Evolutionary conservation across 2,113 vertebrate species (phyloP), one percentile per base, ranked within the genome.

Genomic region (Menura novaehollandiae): DNA sequence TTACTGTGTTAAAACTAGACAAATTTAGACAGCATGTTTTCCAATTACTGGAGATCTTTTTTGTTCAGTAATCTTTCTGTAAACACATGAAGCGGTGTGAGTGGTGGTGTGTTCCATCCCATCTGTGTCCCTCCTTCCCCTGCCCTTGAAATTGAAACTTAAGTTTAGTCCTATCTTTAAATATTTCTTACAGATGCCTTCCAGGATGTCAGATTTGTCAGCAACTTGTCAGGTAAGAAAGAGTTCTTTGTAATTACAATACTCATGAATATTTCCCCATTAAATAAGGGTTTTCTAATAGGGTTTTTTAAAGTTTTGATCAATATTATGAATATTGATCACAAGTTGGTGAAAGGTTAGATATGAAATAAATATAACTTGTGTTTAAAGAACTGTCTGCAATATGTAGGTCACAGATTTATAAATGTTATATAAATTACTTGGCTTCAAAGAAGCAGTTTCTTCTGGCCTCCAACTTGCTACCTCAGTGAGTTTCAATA

Each of bases 191-290:
- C 94, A 99, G 99, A 98, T 99, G 99, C 97, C 99, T 99, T 98
- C 99, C 99, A 99, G 99, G 99, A 99, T 99, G 99, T 98, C 99
- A 99, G 93, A 99, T 99, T 97, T 99, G 99, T 97, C 99, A 99
- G 96, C 99, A 99, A 91, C 98, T 99, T 63, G 99, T 99, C 97
- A 99, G 99, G 99, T 99, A 96, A 98, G 98, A 89, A 96, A 98
- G 98, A 89, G 12, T 74, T 79, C 55, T 95, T 82, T 60, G 32
- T 46, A 85, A 84, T 87, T 75, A 49, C 16, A 76, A 10, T 85
- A 51, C 75, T 69, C 73, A 35, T 82, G 26, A 92, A 22, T 39
- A 6, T 62, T 58, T 89, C 41, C 15, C 66, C 59, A 55, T 90
- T 90, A 69, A 91, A 59, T n/a, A 71, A 82, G 23, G 7, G 0